A percentile compares a stretch with the other conserved stretches of the same genome.
Evolutionary conservation across 2,797 vertebrate genomes (phyloP).

Genomic region (Fundulus diaphanus): DNA sequence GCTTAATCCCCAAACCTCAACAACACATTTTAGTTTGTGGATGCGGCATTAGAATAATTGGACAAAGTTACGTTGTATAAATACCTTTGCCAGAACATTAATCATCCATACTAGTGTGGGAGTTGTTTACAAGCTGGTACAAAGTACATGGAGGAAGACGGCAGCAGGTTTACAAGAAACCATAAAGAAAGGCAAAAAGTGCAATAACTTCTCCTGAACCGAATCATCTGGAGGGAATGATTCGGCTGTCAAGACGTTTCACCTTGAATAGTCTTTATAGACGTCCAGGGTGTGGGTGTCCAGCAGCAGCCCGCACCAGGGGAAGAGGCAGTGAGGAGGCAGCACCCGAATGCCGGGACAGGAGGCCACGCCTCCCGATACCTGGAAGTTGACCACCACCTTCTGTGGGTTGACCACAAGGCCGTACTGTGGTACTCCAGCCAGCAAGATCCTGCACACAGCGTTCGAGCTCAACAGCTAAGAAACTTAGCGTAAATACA

Average conservation of each 20-base stretch:
- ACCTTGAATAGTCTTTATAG: slow-evolving; percentile 91
- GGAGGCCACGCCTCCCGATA: slow-evolving; percentile 52
- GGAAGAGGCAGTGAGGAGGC: slow-evolving; percentile 83
- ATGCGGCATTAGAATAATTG: too few species aligned
- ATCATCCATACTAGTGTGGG: not conserved
- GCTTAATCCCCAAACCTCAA: too few species aligned
- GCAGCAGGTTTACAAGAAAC: slow-evolving; percentile 22
- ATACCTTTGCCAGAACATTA: not conserved
- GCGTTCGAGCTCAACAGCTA: not conserved
- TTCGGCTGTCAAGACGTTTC: not conserved
- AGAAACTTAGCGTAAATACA: not conserved
- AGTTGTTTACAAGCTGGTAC: slow-evolving; percentile 35
- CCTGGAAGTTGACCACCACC: slow-evolving; percentile 89
- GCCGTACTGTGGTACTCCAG: slow-evolving; percentile 90
- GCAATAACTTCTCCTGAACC: not conserved
- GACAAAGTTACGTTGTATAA: too few species aligned
- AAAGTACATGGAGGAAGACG: slow-evolving; percentile 33
- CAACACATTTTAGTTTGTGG: too few species aligned
- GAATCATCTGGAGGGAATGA: not conserved
- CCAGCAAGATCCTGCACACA: slow-evolving; percentile 81
- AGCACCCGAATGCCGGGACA: slow-evolving; percentile 69
- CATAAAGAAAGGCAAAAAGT: slow-evolving; percentile 32
- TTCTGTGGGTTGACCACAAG: slow-evolving; percentile 88
- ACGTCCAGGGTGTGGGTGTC: slow-evolving; percentile 87
- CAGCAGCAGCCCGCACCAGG: slow-evolving; percentile 93